Evolutionary conservation across 2,797 vertebrate genomes (phyloP).

Genomic region (Peromyscus aztecus): DNA sequence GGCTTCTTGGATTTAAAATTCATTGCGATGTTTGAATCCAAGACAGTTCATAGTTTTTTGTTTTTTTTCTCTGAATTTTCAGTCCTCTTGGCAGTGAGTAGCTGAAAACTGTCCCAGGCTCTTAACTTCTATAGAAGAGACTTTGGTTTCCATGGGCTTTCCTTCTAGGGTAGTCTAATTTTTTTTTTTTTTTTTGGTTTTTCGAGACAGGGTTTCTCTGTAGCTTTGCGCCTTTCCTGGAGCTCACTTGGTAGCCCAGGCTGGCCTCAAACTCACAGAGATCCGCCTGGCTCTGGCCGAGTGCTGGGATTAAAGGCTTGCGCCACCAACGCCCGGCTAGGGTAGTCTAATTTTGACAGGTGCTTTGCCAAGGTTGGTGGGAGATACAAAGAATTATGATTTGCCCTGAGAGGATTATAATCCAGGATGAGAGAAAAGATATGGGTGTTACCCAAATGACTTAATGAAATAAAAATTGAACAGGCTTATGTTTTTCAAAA

Average conservation of each 20-base stretch:
- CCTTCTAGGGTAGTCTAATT: too few species aligned
- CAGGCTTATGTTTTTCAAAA: not conserved
- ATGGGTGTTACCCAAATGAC: not conserved
- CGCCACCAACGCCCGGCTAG: too few species aligned
- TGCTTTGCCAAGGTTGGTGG: not conserved
- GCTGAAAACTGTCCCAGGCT: not conserved
- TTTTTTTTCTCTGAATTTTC: conserved; percentile 1
- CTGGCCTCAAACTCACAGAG: too few species aligned
- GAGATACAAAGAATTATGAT: not conserved
- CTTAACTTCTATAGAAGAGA: not conserved
- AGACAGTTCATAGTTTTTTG: not conserved
- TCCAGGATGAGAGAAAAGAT: not conserved
- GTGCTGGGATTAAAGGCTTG: too few species aligned
- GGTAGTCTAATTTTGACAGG: not conserved
- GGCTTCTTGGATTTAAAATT: conserved; percentile 62
- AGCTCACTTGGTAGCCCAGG: too few species aligned
- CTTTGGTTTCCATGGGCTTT: not conserved
- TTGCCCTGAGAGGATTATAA: not conserved
- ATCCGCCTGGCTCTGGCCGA: too few species aligned
- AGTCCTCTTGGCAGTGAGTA: not conserved
- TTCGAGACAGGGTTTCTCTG: too few species aligned
- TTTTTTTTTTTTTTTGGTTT: too few species aligned
- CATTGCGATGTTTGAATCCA: not conserved
- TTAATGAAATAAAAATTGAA: not conserved
- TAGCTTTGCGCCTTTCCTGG: too few species aligned